These are phyloP conservation scores for Drosophila flavopinicola DNA, from an alignment of 2,888 invertebrate species.

Conservation along the genomic window DNA sequence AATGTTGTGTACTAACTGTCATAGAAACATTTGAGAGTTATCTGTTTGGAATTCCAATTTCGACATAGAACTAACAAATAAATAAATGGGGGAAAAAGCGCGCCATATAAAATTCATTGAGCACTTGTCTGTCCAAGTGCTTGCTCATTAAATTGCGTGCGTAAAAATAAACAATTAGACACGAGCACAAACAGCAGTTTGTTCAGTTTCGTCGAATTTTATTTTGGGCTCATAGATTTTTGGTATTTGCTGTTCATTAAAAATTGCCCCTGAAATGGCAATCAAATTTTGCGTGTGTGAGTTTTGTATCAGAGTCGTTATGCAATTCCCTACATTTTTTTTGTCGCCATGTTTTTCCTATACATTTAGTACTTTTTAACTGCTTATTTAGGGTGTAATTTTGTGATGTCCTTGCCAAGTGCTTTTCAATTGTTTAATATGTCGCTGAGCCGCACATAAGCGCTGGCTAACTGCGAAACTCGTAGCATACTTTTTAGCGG, in stretches of 20 bases:
- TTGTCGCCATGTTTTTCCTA: too few relatives aligned
- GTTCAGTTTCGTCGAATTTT: constrained; percentile 5
- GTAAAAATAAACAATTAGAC: constrained; percentile 47
- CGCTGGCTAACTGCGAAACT: constrained; percentile 58
- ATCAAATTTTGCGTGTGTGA: constrained; percentile 61
- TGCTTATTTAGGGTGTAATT: background rate
- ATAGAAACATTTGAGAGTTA: constrained; percentile 3
- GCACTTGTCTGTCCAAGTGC: constrained; percentile 17
- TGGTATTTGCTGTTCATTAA: constrained; percentile 68
- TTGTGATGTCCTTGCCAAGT: constrained; percentile 55
- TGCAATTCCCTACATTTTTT: constrained; percentile 1
- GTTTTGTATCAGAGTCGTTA: background rate
- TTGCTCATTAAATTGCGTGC: constrained; percentile 7
- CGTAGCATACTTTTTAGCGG: constrained; percentile 45
- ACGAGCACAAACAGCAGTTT: constrained; percentile 8
- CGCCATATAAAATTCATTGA: constrained; percentile 14
- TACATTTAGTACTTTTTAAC: constrained; percentile 8
- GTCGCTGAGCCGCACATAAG: constrained; percentile 69
- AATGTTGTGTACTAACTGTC: too few relatives aligned
- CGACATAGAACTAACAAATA: constrained; percentile 3
- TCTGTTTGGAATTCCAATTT: constrained; percentile 19
- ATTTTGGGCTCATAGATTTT: constrained; percentile 4
- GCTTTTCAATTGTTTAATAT: constrained; percentile 77
- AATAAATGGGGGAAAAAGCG: too few relatives aligned
- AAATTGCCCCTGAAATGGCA: constrained; percentile 73